phyloP scores from a whole-genome alignment of 1,140 invertebrate species.

The Drosophila bocki region DNA sequence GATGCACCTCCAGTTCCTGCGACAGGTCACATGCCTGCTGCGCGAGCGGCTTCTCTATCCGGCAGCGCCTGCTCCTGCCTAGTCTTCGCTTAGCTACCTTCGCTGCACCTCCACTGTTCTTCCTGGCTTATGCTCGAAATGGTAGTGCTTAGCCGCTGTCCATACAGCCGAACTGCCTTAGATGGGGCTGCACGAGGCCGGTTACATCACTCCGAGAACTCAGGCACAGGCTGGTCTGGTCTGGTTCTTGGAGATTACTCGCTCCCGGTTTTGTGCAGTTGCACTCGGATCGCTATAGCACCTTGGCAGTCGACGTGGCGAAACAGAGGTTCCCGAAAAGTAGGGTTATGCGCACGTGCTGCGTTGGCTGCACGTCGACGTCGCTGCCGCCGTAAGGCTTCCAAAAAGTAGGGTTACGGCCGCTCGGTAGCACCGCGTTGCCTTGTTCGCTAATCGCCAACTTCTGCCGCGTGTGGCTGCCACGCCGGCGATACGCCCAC shows the following conservation, averaged over 20 bases:
- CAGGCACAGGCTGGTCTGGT: neutral
- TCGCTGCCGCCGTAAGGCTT: too few relatives aligned
- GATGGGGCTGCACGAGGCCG: neutral
- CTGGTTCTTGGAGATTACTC: too few relatives aligned
- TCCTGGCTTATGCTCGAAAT: neutral
- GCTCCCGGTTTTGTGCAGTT: too few relatives aligned
- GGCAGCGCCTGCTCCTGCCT: too few relatives aligned
- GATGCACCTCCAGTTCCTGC: too few relatives aligned
- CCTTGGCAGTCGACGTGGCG: too few relatives aligned
- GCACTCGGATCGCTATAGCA: too few relatives aligned
- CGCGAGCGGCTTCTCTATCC: neutral
- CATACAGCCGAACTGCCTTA: neutral
- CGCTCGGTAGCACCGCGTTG: accelerated
- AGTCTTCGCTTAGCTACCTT: neutral
- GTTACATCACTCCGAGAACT: neutral
- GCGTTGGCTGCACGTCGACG: neutral
- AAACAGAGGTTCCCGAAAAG: too few relatives aligned
- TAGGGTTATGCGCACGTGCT: too few relatives aligned
- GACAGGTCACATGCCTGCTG: neutral
- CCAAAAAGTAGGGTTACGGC: neutral
- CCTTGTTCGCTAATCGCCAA: accelerated
- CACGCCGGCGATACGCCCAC: too few relatives aligned
- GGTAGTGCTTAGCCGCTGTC: neutral
- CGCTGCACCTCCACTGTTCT: neutral
- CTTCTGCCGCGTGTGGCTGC: too few relatives aligned